phyloP scores from a whole-genome alignment of 2,113 vertebrate genomes.

The Thalassarche chlororhynchos region DNA sequence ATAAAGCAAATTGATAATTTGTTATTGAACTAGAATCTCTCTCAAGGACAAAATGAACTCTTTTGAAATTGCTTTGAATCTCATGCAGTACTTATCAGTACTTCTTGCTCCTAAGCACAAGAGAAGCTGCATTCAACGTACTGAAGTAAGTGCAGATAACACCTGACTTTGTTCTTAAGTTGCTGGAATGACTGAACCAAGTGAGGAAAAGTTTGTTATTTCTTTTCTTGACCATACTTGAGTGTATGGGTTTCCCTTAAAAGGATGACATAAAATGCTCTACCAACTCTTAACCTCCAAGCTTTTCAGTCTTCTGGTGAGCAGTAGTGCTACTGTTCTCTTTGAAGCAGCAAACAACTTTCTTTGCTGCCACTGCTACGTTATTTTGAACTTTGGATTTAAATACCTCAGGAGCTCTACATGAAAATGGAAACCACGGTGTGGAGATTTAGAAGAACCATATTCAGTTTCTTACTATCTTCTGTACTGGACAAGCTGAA shows the following conservation, averaged over 20 bases:
- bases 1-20: background rate
- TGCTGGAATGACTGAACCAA: background rate
- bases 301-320: background rate
- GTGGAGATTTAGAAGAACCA: background rate
- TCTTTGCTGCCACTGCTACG: background rate
- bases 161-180: background rate
- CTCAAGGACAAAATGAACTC: background rate
- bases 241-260: background rate
- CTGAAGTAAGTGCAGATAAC: background rate
- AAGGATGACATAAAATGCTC: background rate
- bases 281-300: background rate
- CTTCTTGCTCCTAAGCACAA: background rate
- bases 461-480: background rate
- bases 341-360: background rate
- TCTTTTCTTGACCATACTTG: background rate
- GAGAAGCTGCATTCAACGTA: background rate
- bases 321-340: background rate
- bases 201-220: background rate
- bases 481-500: background rate
- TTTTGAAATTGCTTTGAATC: background rate
- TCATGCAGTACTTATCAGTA: background rate
- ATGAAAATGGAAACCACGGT: background rate
- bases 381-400: background rate
- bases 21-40: background rate
- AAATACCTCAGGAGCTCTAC: background rate